These are phyloP conservation scores for Hexactinellida sp. DNA, from an alignment of 37 sponge, comb jelly and placozoan genomes.

Conservation along the genomic window DNA sequence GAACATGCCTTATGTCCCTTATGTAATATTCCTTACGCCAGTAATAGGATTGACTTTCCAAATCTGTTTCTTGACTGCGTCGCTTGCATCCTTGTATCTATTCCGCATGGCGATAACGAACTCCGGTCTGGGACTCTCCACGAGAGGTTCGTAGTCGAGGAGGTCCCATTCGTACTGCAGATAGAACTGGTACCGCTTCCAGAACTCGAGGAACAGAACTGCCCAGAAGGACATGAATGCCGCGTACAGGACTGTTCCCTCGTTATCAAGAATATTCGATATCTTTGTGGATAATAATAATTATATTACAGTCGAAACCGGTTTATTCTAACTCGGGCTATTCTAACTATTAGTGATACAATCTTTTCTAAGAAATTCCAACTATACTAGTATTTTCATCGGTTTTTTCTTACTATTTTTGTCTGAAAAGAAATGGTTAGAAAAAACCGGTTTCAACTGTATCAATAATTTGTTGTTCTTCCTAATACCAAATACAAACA, in stretches of 20 bases:
- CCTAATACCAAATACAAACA: too few species aligned
- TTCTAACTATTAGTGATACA: too few species aligned
- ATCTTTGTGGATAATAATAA: background rate
- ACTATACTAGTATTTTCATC: too few species aligned
- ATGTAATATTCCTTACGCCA: background rate
- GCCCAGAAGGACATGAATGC: constrained; percentile 87
- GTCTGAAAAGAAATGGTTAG: too few species aligned
- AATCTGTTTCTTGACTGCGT: background rate
- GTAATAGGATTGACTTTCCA: constrained; percentile 18
- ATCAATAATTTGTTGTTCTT: background rate
- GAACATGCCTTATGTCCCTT: too few species aligned
- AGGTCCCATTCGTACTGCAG: constrained; percentile 92
- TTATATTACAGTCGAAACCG: too few species aligned
- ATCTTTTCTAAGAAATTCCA: too few species aligned
- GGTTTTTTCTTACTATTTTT: too few species aligned
- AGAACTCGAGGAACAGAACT: constrained; percentile 93
- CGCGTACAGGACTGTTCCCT: constrained; percentile 87
- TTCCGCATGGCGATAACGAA: constrained; percentile 14
- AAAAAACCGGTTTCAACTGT: too few species aligned
- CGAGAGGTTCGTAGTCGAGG: constrained; percentile 67
- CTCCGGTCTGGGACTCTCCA: constrained; percentile 10
- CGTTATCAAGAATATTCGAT: constrained; percentile 74
- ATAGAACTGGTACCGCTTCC: constrained; percentile 80
- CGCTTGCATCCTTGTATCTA: background rate
- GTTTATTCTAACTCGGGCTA: too few species aligned